phyloP scores from a whole-genome alignment of 1,140 invertebrate species.

The Pollicipes pollicipes region DNA sequence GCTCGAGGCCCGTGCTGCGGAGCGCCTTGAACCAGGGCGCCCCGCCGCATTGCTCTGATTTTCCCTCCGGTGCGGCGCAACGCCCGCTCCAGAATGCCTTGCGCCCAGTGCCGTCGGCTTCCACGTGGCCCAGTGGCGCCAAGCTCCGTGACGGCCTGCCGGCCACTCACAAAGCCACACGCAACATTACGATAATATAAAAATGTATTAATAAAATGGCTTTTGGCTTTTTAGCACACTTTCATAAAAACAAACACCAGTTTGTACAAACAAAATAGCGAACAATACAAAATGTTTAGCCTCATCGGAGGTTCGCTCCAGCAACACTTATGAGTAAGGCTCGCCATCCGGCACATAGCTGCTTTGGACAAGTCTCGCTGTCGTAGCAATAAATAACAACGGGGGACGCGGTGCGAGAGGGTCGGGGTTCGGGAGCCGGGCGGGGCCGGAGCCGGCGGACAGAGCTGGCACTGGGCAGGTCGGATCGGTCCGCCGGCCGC shows the following conservation, averaged over 20 bases:
- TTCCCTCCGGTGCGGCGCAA: no score
- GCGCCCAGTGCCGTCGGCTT: no score
- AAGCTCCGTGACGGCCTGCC: no score
- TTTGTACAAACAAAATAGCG: background rate
- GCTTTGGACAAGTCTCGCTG: background rate
- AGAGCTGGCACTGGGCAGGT: background rate
- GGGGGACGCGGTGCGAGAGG: no score
- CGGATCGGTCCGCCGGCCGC: background rate
- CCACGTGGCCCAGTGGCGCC: no score
- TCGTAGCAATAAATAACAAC: background rate
- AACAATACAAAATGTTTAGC: background rate
- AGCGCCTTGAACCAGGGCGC: no score
- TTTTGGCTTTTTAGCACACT: background rate
- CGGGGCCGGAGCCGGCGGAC: background rate
- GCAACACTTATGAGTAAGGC: background rate
- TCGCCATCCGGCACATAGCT: background rate
- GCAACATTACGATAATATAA: slow-evolving; percentile 2
- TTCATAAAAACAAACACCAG: slow-evolving; percentile 2
- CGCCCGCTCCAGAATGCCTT: no score
- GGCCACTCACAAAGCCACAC: no score
- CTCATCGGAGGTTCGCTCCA: background rate
- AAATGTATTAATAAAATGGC: slow-evolving; percentile 2
- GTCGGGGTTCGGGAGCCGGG: no score
- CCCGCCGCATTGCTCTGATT: no score
- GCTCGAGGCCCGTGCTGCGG: no score